These are phyloP conservation scores for Pimephales promelas DNA, from an alignment of 2,113 vertebrate species.

Conservation along the genomic window DNA sequence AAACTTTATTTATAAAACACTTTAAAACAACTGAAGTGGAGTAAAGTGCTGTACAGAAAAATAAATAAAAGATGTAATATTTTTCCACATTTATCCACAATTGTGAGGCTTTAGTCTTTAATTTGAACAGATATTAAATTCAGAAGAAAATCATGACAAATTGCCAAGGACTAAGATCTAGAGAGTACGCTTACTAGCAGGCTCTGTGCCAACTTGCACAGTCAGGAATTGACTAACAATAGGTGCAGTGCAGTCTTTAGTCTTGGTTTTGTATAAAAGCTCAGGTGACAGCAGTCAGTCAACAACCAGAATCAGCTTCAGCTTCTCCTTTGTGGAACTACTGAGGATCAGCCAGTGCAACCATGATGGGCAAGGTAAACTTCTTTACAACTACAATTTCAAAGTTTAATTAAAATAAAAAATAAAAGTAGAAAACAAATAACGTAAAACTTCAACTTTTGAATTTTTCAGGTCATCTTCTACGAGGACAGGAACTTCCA, in stretches of 20 bases:
- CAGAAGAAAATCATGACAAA: background rate
- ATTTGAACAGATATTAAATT: background rate
- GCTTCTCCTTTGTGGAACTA: constrained; percentile 4
- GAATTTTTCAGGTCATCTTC: constrained; percentile 65
- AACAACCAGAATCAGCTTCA: constrained; percentile 29
- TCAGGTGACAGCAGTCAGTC: constrained; percentile 25
- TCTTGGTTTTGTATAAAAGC: constrained; percentile 51
- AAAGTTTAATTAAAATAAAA: background rate
- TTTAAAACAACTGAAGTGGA: too few species aligned
- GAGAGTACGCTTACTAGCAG: background rate
- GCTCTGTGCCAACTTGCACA: background rate
- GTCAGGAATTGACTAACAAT: constrained; percentile 51
- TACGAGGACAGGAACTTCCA: constrained; percentile 72
- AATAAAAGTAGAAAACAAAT: background rate
- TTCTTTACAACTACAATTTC: background rate
- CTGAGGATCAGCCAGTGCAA: constrained; percentile 25
- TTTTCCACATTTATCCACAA: too few species aligned
- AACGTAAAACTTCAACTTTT: background rate
- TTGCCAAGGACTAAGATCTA: background rate
- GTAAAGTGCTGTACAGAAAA: too few species aligned
- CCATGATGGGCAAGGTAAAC: constrained; percentile 47
- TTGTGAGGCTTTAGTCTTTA: background rate
- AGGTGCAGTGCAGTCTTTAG: constrained; percentile 22
- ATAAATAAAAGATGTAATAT: too few species aligned
- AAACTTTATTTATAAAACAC: too few species aligned